A percentile compares a stretch with the other conserved stretches of the same genome.
Evolutionary conservation across 2,797 vertebrate genomes (phyloP).

Genomic region (Macropus fuliginosus): DNA sequence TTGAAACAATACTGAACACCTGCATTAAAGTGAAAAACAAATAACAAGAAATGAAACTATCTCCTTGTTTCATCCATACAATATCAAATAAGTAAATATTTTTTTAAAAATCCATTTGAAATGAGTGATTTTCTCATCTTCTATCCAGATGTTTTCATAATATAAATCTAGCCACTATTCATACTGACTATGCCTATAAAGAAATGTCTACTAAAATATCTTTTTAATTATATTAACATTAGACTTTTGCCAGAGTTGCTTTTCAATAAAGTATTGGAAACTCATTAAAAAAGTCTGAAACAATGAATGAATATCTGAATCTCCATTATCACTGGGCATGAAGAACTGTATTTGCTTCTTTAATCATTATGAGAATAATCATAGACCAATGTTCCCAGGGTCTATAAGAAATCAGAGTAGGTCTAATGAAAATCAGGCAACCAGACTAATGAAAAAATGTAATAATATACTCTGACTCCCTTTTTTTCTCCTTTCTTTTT

Average conservation of each 20-base stretch:
- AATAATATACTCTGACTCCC: not conserved
- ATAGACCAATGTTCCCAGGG: not conserved
- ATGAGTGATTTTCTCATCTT: not conserved
- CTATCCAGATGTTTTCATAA: not conserved
- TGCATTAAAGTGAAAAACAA: not conserved
- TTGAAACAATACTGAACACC: not conserved
- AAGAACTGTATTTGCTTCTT: not conserved
- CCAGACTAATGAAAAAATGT: not conserved
- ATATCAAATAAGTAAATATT: not conserved
- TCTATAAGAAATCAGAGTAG: constrained; percentile 30
- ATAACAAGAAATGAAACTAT: not conserved
- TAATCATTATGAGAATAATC: constrained; percentile 1
- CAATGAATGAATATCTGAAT: not conserved
- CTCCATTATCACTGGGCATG: not conserved
- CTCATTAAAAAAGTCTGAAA: not conserved
- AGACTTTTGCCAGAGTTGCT: not conserved
- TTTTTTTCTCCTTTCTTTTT: not conserved
- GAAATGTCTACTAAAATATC: not conserved
- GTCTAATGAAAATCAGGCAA: constrained; percentile 31
- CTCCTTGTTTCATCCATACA: not conserved
- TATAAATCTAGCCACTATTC: not conserved
- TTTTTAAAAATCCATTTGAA: not conserved
- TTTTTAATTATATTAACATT: constrained; percentile 42
- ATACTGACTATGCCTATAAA: not conserved
- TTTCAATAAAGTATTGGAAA: constrained; percentile 12